Conservation (phyloP, 2,797 vertebrate species). For the Melanotaenia trifasciata region DNA sequence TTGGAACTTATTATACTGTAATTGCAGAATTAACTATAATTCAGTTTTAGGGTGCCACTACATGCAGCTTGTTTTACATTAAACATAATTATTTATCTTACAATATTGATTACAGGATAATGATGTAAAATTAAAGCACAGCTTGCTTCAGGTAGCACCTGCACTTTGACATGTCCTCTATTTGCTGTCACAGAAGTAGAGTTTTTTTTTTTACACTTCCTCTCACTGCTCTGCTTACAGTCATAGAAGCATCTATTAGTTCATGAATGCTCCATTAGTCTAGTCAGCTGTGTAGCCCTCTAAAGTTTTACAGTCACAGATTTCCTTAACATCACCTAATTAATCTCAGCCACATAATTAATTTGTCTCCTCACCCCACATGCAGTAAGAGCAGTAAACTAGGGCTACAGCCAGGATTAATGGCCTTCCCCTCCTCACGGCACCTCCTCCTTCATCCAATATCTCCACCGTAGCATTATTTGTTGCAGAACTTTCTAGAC, state of each 20-base stretch:
- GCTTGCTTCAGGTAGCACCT: background rate
- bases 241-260: conserved; percentile 71
- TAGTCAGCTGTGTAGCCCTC: conserved; percentile 67
- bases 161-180: conserved; percentile 11
- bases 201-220: background rate
- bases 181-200: background rate
- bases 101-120: conserved; percentile 2
- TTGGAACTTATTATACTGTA: too few species aligned
- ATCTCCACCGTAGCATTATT: conserved; percentile 24
- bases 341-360: conserved; percentile 76
- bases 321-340: conserved; percentile 77
- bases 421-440: conserved; percentile 38
- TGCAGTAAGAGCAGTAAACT: conserved; percentile 59
- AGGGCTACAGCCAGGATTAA: conserved; percentile 61
- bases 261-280: conserved; percentile 77
- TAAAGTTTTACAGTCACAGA: conserved; percentile 74
- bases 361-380: conserved; percentile 65
- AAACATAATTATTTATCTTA: conserved; percentile 1
- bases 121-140: conserved; percentile 1
- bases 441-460: conserved; percentile 20
- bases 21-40: background rate
- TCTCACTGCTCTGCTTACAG: conserved; percentile 31
- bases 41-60: background rate
- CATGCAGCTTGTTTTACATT: background rate
- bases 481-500: conserved; percentile 60